These are phyloP conservation scores for Allacma fusca DNA, from an alignment of 2,888 invertebrate species.

Conservation along the genomic window DNA sequence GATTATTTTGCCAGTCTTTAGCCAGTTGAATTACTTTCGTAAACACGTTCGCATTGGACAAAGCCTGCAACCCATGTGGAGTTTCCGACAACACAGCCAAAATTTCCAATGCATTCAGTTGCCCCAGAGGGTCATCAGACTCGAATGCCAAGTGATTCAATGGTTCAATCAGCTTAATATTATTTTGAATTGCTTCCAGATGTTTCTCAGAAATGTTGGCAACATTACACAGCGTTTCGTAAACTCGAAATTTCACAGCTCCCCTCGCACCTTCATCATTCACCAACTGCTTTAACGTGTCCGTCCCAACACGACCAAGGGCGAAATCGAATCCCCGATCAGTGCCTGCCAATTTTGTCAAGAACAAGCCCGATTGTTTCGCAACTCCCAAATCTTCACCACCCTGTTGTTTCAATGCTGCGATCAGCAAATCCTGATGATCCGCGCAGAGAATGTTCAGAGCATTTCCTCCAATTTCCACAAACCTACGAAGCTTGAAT, in stretches of 20 bases:
- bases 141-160: slow-evolving; percentile 52
- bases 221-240: slow-evolving; percentile 54
- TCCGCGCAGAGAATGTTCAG: slow-evolving; percentile 31
- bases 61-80: slow-evolving; percentile 73
- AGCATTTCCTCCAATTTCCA: slow-evolving; percentile 42
- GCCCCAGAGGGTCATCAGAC: slow-evolving; percentile 63
- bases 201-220: slow-evolving; percentile 49
- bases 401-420: slow-evolving; percentile 49
- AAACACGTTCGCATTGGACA: slow-evolving; percentile 50
- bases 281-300: slow-evolving; percentile 48
- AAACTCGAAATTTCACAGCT: slow-evolving; percentile 56
- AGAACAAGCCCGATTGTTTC: slow-evolving; percentile 49
- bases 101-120: slow-evolving; percentile 82
- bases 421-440: slow-evolving; percentile 53
- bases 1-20: slow-evolving; percentile 52
- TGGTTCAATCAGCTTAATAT: slow-evolving; percentile 45
- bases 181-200: slow-evolving; percentile 51
- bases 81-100: slow-evolving; percentile 75
- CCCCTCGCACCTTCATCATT: slow-evolving; percentile 42
- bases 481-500: slow-evolving; percentile 53
- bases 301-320: slow-evolving; percentile 48
- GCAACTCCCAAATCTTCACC: slow-evolving; percentile 55
- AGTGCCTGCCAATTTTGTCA: slow-evolving; percentile 48
- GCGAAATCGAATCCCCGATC: slow-evolving; percentile 49
- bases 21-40: slow-evolving; percentile 51